Percentiles rank a stretch among this genome's conserved stretches.
These are phyloP conservation scores for Agelastica alni DNA, from an alignment of 2,888 invertebrate genomes.

Conservation along the genomic window DNA sequence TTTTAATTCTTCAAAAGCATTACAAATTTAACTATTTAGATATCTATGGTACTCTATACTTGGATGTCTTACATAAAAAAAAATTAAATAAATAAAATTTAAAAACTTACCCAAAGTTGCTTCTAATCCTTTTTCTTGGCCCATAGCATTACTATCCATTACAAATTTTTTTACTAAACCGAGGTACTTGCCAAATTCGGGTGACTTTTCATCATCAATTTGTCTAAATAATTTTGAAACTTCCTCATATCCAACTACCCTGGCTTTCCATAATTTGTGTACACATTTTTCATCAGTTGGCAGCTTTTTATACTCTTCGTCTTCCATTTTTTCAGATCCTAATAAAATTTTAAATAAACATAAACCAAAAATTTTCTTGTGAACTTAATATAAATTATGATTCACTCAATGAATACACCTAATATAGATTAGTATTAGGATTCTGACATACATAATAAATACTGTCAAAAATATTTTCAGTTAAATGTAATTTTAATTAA, in stretches of 20 bases:
- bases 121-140: constrained; percentile 94
- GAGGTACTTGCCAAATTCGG: constrained; percentile 90
- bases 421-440: constrained; percentile 14
- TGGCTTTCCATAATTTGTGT: constrained; percentile 96
- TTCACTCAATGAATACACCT: constrained; percentile 11
- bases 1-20: too few relatives aligned
- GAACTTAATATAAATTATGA: constrained; percentile 9
- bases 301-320: constrained; percentile 81
- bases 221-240: constrained; percentile 85
- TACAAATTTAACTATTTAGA: too few relatives aligned
- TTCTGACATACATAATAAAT: constrained; percentile 4
- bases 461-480: neutral
- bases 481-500: neutral
- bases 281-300: constrained; percentile 89
- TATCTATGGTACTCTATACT: too few relatives aligned
- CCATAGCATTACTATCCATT: constrained; percentile 89
- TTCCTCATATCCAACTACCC: constrained; percentile 93
- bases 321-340: constrained; percentile 18
- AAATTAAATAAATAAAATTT: too few relatives aligned
- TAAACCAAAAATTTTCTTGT: constrained; percentile 3
- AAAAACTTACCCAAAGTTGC: constrained; percentile 66
- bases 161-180: constrained; percentile 94
- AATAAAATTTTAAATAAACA: neutral
- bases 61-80: too few relatives aligned
- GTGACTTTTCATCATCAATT: constrained; percentile 90